Percentiles rank a stretch among this genome's conserved stretches.
These are phyloP conservation scores for Rugalucina vietnamica DNA, from an alignment of 2,888 invertebrate species.

Conservation along the genomic window DNA sequence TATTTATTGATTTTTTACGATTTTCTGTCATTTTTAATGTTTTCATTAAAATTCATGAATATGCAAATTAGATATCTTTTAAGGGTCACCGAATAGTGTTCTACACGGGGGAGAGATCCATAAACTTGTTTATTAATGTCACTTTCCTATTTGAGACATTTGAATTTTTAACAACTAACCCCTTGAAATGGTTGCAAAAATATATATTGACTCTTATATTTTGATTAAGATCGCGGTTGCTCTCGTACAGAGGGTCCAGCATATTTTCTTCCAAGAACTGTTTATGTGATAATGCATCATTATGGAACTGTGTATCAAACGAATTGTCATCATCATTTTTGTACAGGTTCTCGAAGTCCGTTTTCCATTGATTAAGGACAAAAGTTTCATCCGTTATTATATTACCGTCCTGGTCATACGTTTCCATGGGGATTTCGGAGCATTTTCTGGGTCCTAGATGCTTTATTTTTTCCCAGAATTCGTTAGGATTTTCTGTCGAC, in stretches of 20 bases:
- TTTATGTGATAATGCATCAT: background rate
- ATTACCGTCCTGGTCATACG: background rate
- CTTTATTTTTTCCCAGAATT: conserved; percentile 48
- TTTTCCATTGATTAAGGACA: background rate
- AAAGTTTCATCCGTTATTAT: background rate
- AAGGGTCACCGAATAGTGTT: no score
- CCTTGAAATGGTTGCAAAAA: no score
- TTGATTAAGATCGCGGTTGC: background rate
- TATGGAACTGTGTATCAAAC: background rate
- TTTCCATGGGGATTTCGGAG: background rate
- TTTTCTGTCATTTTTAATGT: no score
- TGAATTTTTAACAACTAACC: no score
- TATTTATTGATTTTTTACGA: no score
- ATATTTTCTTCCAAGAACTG: background rate
- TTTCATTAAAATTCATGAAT: no score
- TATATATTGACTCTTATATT: no score
- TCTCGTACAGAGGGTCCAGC: background rate
- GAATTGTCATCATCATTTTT: background rate
- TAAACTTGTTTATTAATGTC: no score
- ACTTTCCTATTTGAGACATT: no score
- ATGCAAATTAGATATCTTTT: no score
- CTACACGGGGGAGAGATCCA: no score
- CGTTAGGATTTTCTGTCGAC: conserved; percentile 37
- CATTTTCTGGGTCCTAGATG: conserved; percentile 24
- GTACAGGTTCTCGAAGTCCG: background rate